Base-by-base conservation (phyloP, 2,888 invertebrate genomes). In the Syrista parreyssii region DNA sequence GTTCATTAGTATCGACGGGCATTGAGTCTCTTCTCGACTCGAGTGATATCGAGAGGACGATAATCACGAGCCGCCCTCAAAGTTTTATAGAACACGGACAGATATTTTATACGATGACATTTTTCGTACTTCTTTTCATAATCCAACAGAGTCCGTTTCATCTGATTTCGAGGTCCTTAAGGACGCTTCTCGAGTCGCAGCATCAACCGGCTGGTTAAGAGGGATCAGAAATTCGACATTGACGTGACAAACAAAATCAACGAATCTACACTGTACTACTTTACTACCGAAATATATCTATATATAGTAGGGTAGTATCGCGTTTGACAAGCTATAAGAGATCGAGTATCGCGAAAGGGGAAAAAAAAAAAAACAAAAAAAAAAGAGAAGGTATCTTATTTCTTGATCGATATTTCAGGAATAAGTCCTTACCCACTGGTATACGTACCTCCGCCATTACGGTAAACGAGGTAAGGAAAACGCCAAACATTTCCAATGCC, bases 401-500 rank as follows among this genome's bases (percentile, higher is more conserved):
- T 75, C 73, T 32, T 32, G 36, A 55, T 73, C 68, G 71, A 74
- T 68, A 74, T 69, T 68, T 55, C 35, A 34, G 74, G 55, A 78
- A 78, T 76, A 74, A 74, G 55, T 76, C 71, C 32, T 30, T 34
- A 30, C 32, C 23, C 6, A 32, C 33, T 68, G 55, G 33, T 32
- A 31, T 88, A 91, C 93, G 92, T 91, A 96, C 96, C 96, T 89
- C 96, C 96, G 77, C 96, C 96, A 91, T 96, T 96, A 87, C 95
- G 94, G 90, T 96, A 96, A 87, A 95, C 95, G 74, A 96, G 92
- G 90, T 95, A 96, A 11, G 96, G 96, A 91, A 96, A 96, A 82
- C 96, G 93, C 95, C 95, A 96, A 74, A 96, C 95, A 89, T 96
- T 96, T 80, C 96, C 96, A 81, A 96, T 92, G 73, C 96, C 96